These are phyloP conservation scores for Helicoverpa armigera DNA, from an alignment of 1,140 invertebrate species.

Conservation along the genomic window DNA sequence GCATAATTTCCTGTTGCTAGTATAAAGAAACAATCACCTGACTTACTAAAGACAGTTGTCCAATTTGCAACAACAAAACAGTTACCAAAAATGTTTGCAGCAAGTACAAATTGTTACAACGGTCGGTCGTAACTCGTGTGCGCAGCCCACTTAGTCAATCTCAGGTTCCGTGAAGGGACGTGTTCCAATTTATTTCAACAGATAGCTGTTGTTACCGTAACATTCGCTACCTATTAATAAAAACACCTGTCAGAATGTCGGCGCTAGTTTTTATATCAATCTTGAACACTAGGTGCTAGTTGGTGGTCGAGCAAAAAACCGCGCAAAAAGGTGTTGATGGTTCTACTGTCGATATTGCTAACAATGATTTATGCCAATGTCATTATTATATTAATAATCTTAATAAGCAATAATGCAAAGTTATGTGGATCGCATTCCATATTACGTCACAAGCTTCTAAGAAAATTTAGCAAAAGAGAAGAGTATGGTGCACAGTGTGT, in stretches of 20 bases:
- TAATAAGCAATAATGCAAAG: conserved; percentile 2
- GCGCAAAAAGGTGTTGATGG: conserved; percentile 20
- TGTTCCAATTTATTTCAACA: conserved; percentile 59
- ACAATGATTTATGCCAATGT: background rate
- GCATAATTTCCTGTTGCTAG: no score
- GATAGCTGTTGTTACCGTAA: conserved; percentile 43
- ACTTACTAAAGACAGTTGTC: no score
- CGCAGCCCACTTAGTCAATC: conserved; percentile 21
- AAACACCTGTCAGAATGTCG: conserved; percentile 22
- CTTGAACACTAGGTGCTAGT: background rate
- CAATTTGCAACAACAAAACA: no score
- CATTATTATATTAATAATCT: background rate
- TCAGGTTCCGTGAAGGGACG: conserved; percentile 57
- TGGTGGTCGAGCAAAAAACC: conserved; percentile 7
- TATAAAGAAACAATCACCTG: no score
- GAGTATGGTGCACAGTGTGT: background rate
- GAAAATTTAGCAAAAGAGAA: conserved; percentile 8
- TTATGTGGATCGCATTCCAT: background rate
- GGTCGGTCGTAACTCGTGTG: background rate
- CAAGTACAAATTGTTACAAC: background rate
- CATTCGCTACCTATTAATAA: conserved; percentile 32
- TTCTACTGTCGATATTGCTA: conserved; percentile 6
- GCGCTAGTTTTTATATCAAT: no score
- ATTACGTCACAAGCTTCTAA: background rate
- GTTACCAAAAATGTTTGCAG: no score